phyloP scores from a whole-genome alignment of 2,797 vertebrate species.

The Dendrocincla tyrannina region DNA sequence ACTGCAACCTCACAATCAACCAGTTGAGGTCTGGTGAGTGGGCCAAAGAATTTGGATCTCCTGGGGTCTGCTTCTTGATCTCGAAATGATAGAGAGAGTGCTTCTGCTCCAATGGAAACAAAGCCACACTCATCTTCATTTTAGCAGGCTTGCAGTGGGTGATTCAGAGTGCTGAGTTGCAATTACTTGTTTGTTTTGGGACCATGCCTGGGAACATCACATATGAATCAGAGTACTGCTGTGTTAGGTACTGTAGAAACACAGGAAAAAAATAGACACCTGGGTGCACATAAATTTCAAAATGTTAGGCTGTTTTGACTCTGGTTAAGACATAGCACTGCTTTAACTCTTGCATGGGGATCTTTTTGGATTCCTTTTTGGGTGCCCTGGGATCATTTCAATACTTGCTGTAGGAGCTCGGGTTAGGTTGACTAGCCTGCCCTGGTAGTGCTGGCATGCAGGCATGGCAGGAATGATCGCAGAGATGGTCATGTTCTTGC shows the following conservation, averaged over 20 bases:
- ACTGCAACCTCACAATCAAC: not conserved
- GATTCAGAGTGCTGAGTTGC: not conserved
- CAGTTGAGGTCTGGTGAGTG: not conserved
- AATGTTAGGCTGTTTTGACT: not conserved
- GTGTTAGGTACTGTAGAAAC: not conserved
- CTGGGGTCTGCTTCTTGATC: not conserved
- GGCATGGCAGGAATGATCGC: not conserved
- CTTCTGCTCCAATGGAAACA: not conserved
- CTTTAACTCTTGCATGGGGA: not conserved
- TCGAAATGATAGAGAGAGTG: not conserved
- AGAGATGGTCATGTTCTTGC: not conserved
- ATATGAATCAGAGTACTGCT: not conserved
- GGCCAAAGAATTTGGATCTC: not conserved
- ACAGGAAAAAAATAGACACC: not conserved
- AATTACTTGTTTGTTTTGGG: constrained; percentile 28
- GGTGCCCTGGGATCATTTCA: not conserved
- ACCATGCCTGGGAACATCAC: not conserved
- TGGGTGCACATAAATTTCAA: not conserved
- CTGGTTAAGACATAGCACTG: not conserved
- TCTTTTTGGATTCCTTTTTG: not conserved
- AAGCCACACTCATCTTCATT: not conserved
- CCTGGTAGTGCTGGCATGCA: not conserved
- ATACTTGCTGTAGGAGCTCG: not conserved
- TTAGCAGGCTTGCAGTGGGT: not conserved
- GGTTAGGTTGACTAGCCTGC: not conserved